Conservation (phyloP, 2,797 vertebrate species). For the Spea hammondii region DNA sequence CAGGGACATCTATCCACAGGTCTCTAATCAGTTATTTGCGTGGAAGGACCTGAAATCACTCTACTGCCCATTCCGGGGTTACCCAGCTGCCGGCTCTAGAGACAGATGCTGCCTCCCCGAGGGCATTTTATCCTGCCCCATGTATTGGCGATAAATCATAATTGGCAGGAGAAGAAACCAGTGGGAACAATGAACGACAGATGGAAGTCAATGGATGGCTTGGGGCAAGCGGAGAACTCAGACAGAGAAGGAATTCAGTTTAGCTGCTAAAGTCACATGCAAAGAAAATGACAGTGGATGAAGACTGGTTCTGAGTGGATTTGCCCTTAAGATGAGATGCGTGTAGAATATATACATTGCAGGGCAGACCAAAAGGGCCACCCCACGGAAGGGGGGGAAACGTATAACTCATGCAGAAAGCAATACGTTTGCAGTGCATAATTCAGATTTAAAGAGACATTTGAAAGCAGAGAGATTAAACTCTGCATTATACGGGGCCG, state of each 20-base stretch:
- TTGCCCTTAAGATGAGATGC: too few relatives aligned
- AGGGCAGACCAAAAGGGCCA: too few relatives aligned
- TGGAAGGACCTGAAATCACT: constrained; percentile 25
- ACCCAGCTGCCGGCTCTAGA: constrained; percentile 42
- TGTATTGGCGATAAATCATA: constrained; percentile 41
- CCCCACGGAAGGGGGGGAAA: too few relatives aligned
- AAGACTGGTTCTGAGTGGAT: too few relatives aligned
- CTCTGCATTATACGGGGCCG: too few relatives aligned
- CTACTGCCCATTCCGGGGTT: constrained; percentile 30
- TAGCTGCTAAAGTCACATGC: background rate
- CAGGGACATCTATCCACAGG: too few relatives aligned
- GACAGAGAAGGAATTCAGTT: background rate
- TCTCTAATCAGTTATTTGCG: too few relatives aligned
- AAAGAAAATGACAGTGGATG: background rate
- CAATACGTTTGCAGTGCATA: too few relatives aligned
- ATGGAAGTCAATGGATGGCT: constrained; percentile 43
- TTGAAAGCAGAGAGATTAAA: too few relatives aligned
- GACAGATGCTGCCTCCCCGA: constrained; percentile 46
- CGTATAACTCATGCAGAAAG: too few relatives aligned
- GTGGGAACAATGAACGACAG: constrained; percentile 50
- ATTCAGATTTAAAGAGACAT: too few relatives aligned
- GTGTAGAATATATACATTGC: too few relatives aligned
- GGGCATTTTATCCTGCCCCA: constrained; percentile 32
- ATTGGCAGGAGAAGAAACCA: constrained; percentile 35
- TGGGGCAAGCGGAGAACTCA: constrained; percentile 15